Conservation (phyloP, 2,888 invertebrate species). For the Sericinus montela region DNA sequence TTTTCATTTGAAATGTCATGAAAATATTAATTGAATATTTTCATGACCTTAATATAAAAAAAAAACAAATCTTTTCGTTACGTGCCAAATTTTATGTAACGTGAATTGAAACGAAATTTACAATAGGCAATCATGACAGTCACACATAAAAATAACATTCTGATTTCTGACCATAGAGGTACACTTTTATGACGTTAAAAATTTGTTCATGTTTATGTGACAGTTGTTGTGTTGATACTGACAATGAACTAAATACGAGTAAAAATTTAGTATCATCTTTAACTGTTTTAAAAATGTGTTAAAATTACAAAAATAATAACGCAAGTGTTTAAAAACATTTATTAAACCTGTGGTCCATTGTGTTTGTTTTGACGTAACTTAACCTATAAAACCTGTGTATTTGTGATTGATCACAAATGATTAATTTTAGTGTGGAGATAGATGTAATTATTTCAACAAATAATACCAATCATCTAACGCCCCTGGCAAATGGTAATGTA, state of each 20-base stretch:
- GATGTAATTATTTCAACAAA: neutral
- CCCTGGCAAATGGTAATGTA: neutral
- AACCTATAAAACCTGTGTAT: constrained; percentile 11
- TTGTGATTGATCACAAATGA: constrained; percentile 5
- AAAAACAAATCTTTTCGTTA: too few species aligned
- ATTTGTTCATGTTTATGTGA: too few species aligned
- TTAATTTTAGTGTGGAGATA: constrained; percentile 1
- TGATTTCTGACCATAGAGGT: too few species aligned
- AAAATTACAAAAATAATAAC: neutral
- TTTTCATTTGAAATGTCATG: too few species aligned
- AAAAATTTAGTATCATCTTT: neutral
- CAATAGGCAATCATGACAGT: too few species aligned
- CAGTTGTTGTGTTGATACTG: neutral
- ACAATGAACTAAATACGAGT: neutral
- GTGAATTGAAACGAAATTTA: too few species aligned
- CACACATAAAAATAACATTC: too few species aligned
- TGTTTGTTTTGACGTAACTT: constrained; percentile 6
- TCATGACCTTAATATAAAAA: too few species aligned
- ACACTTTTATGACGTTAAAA: too few species aligned
- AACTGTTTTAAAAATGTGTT: neutral
- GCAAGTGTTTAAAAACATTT: neutral
- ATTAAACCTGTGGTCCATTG: neutral
- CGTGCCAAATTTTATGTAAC: too few species aligned
- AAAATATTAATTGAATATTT: too few species aligned
- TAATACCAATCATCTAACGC: neutral